Evolutionary conservation across 2,113 vertebrate genomes (phyloP).

Genomic region (Acrocephalus kingi): DNA sequence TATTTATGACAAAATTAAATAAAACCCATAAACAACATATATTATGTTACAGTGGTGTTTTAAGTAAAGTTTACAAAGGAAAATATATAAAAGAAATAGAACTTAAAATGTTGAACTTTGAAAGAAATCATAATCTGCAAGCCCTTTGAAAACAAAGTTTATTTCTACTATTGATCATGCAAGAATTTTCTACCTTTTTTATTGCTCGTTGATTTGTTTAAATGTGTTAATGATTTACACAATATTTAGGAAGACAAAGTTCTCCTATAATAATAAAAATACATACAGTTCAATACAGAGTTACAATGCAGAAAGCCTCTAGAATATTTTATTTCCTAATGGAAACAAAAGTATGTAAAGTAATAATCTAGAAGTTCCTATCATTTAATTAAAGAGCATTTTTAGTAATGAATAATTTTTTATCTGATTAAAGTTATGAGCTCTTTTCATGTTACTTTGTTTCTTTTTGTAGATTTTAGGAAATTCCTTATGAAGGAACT

Average conservation of each 20-base stretch:
- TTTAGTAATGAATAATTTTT: background rate
- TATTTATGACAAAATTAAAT: background rate
- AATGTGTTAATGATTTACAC: background rate
- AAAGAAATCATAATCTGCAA: background rate
- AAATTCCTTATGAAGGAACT: background rate
- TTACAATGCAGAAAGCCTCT: background rate
- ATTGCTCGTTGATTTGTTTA: background rate
- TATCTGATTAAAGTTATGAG: background rate
- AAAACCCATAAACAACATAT: background rate
- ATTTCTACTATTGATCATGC: background rate
- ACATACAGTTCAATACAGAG: background rate
- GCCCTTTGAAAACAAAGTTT: background rate
- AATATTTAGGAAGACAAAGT: background rate
- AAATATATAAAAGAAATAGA: background rate
- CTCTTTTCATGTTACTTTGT: background rate
- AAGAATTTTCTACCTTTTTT: background rate
- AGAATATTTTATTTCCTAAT: background rate
- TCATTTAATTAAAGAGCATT: background rate
- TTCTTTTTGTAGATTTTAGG: background rate
- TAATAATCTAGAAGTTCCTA: background rate
- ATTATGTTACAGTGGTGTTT: background rate
- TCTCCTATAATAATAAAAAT: background rate
- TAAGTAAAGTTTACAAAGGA: background rate
- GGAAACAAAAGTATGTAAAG: background rate
- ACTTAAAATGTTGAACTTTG: background rate